A percentile compares a stretch with the other conserved stretches of the same genome.
These are phyloP conservation scores for Channa maculata DNA, from an alignment of 2,113 vertebrate species.

Conservation along the genomic window DNA sequence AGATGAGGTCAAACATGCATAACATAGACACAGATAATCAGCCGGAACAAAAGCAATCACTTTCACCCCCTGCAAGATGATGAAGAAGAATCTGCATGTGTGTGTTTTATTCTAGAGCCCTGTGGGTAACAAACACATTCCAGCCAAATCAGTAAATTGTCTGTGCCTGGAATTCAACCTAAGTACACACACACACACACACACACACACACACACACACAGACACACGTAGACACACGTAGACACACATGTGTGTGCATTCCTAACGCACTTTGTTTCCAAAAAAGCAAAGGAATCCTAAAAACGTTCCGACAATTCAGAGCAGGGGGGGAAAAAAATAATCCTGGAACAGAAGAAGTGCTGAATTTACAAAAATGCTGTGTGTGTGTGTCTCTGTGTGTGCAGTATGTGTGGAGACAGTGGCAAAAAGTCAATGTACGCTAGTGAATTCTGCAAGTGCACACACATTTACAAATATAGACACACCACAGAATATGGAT, in stretches of 20 bases:
- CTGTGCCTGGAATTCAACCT: constrained; percentile 68
- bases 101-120: constrained; percentile 54
- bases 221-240: constrained; percentile 17
- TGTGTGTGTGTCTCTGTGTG: neutral
- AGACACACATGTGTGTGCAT: constrained; percentile 7
- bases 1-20: constrained; percentile 33
- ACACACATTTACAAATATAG: constrained; percentile 44
- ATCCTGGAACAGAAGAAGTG: constrained; percentile 63
- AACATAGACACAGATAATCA: constrained; percentile 22
- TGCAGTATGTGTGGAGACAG: neutral
- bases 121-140: constrained; percentile 72
- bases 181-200: constrained; percentile 27
- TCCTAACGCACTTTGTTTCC: constrained; percentile 45
- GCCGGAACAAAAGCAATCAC: constrained; percentile 29
- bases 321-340: constrained; percentile 23
- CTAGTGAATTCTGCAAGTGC: neutral
- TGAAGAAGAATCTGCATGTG: constrained; percentile 42
- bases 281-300: constrained; percentile 69
- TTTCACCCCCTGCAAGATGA: constrained; percentile 43
- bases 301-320: constrained; percentile 67
- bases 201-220: constrained; percentile 22
- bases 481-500: constrained; percentile 50
- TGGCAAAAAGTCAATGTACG: constrained; percentile 61
- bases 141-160: constrained; percentile 73
- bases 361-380: constrained; percentile 60